A percentile compares a stretch with the other conserved stretches of the same genome.
phyloP scores from a whole-genome alignment of 2,113 vertebrate species.

The Petrocephalus microphthalmus region DNA sequence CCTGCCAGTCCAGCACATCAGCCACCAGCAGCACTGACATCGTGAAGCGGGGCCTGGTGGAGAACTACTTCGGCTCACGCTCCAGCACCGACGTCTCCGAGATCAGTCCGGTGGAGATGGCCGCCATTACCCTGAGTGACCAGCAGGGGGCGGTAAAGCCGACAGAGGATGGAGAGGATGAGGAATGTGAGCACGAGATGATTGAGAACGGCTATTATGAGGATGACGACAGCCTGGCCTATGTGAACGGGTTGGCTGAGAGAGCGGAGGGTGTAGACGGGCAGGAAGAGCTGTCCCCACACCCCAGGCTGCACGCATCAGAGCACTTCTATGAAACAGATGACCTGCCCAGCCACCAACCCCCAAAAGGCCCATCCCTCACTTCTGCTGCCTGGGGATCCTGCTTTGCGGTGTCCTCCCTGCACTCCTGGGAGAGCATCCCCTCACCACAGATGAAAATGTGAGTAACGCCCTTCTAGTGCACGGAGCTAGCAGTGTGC shows the following conservation, averaged over 20 bases:
- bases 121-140: constrained; percentile 54
- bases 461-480: constrained; percentile 66
- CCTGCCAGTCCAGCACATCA: constrained; percentile 64
- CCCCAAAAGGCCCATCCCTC: constrained; percentile 64
- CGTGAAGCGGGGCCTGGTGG: constrained; percentile 87
- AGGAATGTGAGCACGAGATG: constrained; percentile 81
- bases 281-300: constrained; percentile 50
- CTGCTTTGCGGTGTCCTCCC: constrained; percentile 50
- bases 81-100: constrained; percentile 77
- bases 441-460: constrained; percentile 79
- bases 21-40: constrained; percentile 79
- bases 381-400: constrained; percentile 60
- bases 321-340: constrained; percentile 45
- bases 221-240: constrained; percentile 67
- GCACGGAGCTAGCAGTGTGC: neutral
- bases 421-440: constrained; percentile 82
- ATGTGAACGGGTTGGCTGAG: constrained; percentile 63
- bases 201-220: constrained; percentile 95
- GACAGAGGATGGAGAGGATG: constrained; percentile 57
- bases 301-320: constrained; percentile 51
- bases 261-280: constrained; percentile 46
- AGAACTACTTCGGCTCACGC: constrained; percentile 89
- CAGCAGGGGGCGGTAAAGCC: constrained; percentile 49
- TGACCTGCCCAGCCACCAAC: constrained; percentile 35
- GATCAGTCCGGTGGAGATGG: constrained; percentile 65